Evolutionary conservation across 2,113 vertebrate species (phyloP), one percentile per base, ranked within the genome.

Genomic region (Pangasianodon hypophthalmus): DNA sequence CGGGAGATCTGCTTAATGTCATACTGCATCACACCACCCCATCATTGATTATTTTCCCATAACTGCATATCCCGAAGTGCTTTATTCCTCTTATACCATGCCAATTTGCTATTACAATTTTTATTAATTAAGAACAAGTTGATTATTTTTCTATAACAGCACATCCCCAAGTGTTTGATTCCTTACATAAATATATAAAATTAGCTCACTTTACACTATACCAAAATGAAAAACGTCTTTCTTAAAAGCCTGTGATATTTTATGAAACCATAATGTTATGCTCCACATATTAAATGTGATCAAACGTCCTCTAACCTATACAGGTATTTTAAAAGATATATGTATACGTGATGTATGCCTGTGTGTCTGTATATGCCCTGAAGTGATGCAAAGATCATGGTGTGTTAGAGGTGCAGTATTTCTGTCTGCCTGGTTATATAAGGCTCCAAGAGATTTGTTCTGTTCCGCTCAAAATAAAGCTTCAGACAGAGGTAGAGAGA

Each of bases 401-500:
- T 73, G 56, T 85, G 88, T 82, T 73, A 46, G 60, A 87, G 85
- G 62, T 64, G 56, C 73, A 32, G 44, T 62, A 87, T 85, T 88
- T 91, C 58, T 48, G 77, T 82, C 77, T 88, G 48, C 77, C 26
- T 82, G 77, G 85, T 91, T 91, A 88, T 54, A 89, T 89, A 91
- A 91, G 80, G 19, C 71, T 87, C 52, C 26, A 19, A 64, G 85
- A 89, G 80, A 75, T 91, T 84, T 91, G 85, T 87, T 71, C 86
- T 50, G 32, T 87, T 80, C 85, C 37, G 44, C 88, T 91, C 54
- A 87, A 89, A 91, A 91, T 89, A 87, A 89, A 87, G 75, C 48
- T 62, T 60, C 26, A 26, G 67, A 84, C 82, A 81, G 54, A 84
- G 50, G 7, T 54, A 3, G 16, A 7, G 16, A 37, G 69, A 62